Percentiles rank a stretch among this genome's conserved stretches.
These are phyloP conservation scores for Oeneis ivallda DNA, from an alignment of 2,888 invertebrate species.

Conservation along the genomic window DNA sequence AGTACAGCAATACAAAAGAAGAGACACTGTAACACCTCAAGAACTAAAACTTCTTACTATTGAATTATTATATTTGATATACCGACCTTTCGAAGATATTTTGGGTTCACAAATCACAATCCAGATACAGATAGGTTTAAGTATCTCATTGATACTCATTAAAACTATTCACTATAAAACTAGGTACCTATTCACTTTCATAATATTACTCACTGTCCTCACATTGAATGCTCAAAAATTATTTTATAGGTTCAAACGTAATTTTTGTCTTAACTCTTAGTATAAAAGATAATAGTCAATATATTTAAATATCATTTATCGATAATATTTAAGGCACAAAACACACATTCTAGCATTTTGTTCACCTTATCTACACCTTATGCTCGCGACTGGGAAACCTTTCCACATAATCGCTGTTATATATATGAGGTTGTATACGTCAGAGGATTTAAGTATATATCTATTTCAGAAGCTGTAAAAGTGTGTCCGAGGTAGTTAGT, in stretches of 20 bases:
- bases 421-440: slow-evolving; percentile 37
- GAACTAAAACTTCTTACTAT: background rate
- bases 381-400: slow-evolving; percentile 36
- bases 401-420: slow-evolving; percentile 33
- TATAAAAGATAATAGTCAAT: background rate
- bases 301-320: slow-evolving; percentile 2
- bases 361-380: slow-evolving; percentile 29
- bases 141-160: background rate
- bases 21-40: background rate
- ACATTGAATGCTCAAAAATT: background rate
- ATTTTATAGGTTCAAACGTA: background rate
- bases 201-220: background rate
- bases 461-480: slow-evolving; percentile 38
- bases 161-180: too few species aligned
- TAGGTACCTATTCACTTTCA: slow-evolving; percentile 9
- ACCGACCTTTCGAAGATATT: background rate
- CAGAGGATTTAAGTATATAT: slow-evolving; percentile 37
- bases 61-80: background rate
- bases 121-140: background rate
- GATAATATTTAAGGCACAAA: background rate
- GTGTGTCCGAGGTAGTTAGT: slow-evolving; percentile 32
- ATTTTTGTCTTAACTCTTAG: background rate
- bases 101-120: background rate
- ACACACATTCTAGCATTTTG: slow-evolving; percentile 29
- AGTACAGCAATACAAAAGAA: background rate